Evolutionary conservation across 2,113 vertebrate genomes (phyloP).

Genomic region (Solenodon paradoxus): DNA sequence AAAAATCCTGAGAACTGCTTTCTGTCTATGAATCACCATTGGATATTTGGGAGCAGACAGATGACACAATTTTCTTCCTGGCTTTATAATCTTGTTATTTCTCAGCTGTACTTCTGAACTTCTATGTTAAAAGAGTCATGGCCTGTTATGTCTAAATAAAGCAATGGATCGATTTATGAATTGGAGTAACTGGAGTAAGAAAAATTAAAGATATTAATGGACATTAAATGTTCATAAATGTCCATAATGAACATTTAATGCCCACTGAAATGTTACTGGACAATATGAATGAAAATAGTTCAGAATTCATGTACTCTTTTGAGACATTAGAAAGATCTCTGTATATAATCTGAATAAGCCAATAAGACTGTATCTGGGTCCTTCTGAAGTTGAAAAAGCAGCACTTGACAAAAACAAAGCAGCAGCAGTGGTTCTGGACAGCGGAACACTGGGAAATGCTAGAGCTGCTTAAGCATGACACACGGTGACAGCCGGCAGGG

Average conservation of each 20-base stretch:
- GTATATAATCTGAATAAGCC: not conserved
- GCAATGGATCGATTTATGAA: slow-evolving; percentile 21
- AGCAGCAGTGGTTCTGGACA: not conserved
- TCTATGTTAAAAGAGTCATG: not conserved
- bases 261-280: too few relatives aligned
- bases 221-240: too few relatives aligned
- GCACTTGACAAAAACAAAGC: not conserved
- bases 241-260: too few relatives aligned
- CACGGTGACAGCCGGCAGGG: not conserved
- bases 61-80: slow-evolving; percentile 2
- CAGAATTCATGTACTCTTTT: slow-evolving; percentile 17
- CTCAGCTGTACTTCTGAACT: not conserved
- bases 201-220: slow-evolving; percentile 19
- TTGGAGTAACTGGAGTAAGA: not conserved
- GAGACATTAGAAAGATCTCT: not conserved
- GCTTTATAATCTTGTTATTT: slow-evolving; percentile 24
- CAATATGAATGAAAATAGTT: too few relatives aligned
- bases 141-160: not conserved
- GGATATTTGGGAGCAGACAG: not conserved
- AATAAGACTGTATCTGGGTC: not conserved
- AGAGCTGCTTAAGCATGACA: not conserved
- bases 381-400: not conserved
- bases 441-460: not conserved
- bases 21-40: slow-evolving; percentile 23
- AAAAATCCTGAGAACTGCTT: slow-evolving; percentile 29